Evolutionary conservation across 2,888 invertebrate genomes (phyloP), one percentile per base, ranked within the genome.

Genomic region (Philonicus albiceps): DNA sequence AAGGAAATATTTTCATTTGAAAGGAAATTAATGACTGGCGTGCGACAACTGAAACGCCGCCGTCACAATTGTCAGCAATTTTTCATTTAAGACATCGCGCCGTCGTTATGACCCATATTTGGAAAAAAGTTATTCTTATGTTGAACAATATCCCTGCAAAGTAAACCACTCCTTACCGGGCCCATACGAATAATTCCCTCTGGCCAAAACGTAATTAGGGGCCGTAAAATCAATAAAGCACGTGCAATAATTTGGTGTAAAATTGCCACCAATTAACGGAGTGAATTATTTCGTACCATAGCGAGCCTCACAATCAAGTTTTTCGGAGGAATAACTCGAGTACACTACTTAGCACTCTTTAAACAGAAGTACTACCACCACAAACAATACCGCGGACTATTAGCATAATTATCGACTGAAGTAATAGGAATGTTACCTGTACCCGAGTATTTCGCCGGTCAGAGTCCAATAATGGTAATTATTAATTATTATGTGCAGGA

Each of bases 401-500:
- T 80, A 80, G 80, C 80, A 64, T 83, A 83, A 83, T 83, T 83
- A 83, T 72, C 22, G 49, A 27, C 83, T 64, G 49, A 19, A 37
- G 83, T 83, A 83, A 83, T 83, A 83, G 83, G 83, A 64, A 83
- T 83, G 83, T 83, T 64, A 72, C 83, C 72, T 53, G 80, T 6
- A 16, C 37, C 83, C 22, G 34, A 27, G 13, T 40, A 72, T 83
- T 83, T 83, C 49, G 27, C 72, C 30, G 83, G 72, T 22, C 73
- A 76, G 43, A 75, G 76, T 85, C 85, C 85, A 85, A 85, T 85
- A 85, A 85, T 76, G 74, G 85, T 76, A 86, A 86, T 86, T 86
- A 86, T 40, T 86, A 86, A 86, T 86, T 86, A 86, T 76, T 75
- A 86, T 86, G 75, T 75, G 78, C 76, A 86, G 86, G 86, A 86